These are phyloP conservation scores for Zygogramma bicolorata DNA, from an alignment of 2,888 invertebrate genomes.

Conservation along the genomic window DNA sequence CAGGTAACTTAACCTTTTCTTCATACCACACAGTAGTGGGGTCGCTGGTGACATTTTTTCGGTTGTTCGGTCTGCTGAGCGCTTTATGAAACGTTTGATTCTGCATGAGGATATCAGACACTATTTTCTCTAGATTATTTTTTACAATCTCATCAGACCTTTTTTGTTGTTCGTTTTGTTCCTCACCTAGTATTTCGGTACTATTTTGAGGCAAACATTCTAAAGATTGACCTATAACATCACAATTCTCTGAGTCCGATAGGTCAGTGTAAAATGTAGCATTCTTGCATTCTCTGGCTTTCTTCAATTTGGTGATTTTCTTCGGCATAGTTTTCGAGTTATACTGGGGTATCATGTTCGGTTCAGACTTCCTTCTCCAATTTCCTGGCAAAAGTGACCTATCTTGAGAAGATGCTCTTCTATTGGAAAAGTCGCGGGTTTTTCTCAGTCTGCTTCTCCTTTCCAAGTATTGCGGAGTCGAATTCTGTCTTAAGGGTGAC, in stretches of 20 bases:
- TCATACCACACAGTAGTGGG: conserved; percentile 75
- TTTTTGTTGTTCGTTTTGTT: conserved; percentile 64
- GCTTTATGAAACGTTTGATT: conserved; percentile 86
- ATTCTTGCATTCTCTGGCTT: conserved; percentile 73
- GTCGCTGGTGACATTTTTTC: conserved; percentile 67
- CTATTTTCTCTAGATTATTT: conserved; percentile 80
- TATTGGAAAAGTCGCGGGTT: conserved; percentile 66
- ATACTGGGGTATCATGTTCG: conserved; percentile 71
- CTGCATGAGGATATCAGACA: conserved; percentile 85
- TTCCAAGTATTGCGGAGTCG: conserved; percentile 92
- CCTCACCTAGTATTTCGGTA: conserved; percentile 43
- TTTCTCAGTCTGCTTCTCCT: conserved; percentile 79
- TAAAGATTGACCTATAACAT: conserved; percentile 69
- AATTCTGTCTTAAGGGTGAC: conserved; percentile 79
- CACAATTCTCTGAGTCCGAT: conserved; percentile 72
- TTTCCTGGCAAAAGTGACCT: conserved; percentile 72
- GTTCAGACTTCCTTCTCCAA: conserved; percentile 81
- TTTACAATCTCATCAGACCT: conserved; percentile 68
- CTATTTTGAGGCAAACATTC: conserved; percentile 68
- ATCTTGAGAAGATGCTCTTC: conserved; percentile 66
- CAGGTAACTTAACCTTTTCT: conserved; percentile 73
- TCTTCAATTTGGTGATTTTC: conserved; percentile 78
- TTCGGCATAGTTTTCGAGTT: conserved; percentile 78
- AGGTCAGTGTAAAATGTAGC: conserved; percentile 78
- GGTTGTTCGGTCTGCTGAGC: conserved; percentile 55